Evolutionary conservation across 35 echinoderm and acorn worm genomes (phyloP).

Genomic region (Lytechinus variegatus): DNA sequence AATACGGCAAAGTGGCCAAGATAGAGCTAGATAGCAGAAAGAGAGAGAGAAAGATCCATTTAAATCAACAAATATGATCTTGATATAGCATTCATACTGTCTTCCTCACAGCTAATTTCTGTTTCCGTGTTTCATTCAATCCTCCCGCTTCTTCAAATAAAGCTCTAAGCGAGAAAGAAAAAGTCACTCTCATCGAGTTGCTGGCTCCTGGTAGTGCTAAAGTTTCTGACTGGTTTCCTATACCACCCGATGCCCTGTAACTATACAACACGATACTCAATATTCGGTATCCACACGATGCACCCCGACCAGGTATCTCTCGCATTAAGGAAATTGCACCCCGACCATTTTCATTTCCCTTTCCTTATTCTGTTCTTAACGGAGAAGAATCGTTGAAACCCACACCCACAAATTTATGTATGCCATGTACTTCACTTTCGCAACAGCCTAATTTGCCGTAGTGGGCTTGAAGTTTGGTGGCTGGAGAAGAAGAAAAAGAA

Average conservation of each 20-base stretch:
- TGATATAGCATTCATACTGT: background rate
- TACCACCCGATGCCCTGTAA: background rate
- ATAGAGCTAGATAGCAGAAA: background rate
- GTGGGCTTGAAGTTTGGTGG: background rate
- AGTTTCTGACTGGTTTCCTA: background rate
- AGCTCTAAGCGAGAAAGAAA: background rate
- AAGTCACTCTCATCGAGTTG: background rate
- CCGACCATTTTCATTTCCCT: constrained; percentile 25
- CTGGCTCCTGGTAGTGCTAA: background rate
- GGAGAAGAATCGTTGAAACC: background rate
- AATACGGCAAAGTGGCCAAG: background rate
- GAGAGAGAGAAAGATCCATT: background rate
- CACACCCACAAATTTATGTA: background rate
- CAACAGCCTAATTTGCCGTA: background rate
- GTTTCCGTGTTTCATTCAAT: background rate
- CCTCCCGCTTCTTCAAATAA: background rate
- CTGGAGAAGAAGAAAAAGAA: background rate
- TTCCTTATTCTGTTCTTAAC: background rate
- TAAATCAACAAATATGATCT: background rate
- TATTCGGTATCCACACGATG: constrained; percentile 47
- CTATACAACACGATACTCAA: constrained; percentile 39
- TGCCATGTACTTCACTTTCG: background rate
- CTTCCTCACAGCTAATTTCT: background rate
- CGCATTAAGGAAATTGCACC: constrained; percentile 44
- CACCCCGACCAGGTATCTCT: background rate